phyloP scores from a whole-genome alignment of 1,140 invertebrate species.

The Pseudobourletiella spinata region DNA sequence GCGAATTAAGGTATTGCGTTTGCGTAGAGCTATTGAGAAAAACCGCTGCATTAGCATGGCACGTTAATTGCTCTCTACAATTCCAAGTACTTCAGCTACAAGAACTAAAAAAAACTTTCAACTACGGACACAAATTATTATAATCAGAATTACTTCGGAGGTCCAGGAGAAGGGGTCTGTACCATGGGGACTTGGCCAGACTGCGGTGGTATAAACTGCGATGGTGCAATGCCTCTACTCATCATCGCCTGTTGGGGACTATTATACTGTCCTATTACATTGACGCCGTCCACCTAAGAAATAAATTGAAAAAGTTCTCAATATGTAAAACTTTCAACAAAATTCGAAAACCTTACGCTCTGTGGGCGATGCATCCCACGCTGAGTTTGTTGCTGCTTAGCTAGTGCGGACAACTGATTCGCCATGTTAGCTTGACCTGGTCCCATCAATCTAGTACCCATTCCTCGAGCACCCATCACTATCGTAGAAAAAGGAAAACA shows the following conservation, averaged over 20 bases:
- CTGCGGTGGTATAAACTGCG: not conserved
- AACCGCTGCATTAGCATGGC: no score
- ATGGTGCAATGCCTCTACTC: not conserved
- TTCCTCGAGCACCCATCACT: not conserved
- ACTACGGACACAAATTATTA: no score
- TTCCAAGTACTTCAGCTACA: no score
- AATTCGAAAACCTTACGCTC: not conserved
- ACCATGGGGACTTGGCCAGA: not conserved
- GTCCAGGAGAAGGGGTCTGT: not conserved
- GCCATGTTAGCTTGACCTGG: not conserved
- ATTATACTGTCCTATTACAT: no score
- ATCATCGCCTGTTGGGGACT: not conserved
- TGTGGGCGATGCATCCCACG: not conserved
- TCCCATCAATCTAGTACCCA: not conserved
- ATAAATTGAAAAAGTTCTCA: not conserved
- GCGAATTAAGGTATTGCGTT: conserved; percentile 60
- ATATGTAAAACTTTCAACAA: not conserved
- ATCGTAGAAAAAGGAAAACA: no score
- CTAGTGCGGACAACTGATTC: not conserved
- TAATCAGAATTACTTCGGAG: not conserved
- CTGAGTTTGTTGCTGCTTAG: not conserved
- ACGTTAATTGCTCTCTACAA: no score
- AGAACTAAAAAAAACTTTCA: no score
- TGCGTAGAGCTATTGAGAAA: conserved; percentile 55
- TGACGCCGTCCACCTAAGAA: no score